These are phyloP conservation scores for Oplegnathus fasciatus DNA, from an alignment of 2,113 vertebrate genomes.

Conservation along the genomic window DNA sequence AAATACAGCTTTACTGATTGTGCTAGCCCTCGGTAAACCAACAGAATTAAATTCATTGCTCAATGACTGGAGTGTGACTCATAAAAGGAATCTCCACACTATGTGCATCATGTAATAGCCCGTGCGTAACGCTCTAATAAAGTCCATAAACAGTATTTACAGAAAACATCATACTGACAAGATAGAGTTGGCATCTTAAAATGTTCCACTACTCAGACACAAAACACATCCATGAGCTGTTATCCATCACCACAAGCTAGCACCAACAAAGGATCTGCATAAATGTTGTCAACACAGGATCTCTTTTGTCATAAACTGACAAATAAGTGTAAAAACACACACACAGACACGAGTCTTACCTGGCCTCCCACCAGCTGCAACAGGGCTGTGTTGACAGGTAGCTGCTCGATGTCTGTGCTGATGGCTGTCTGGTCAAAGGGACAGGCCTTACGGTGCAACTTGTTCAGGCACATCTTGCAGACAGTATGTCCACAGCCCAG, in stretches of 20 bases:
- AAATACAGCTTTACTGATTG: constrained; percentile 11
- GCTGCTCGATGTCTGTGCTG: constrained; percentile 97
- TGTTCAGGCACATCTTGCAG: constrained; percentile 99
- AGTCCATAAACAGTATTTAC: constrained; percentile 7
- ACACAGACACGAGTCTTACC: constrained; percentile 80
- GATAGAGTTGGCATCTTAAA: neutral
- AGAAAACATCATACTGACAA: neutral
- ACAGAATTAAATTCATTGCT: constrained; percentile 46
- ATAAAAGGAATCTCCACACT: constrained; percentile 47
- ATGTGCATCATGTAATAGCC: constrained; percentile 20
- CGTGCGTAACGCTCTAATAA: neutral
- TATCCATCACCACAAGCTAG: neutral
- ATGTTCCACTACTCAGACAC: neutral
- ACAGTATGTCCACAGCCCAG: constrained; percentile 98
- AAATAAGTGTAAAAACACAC: neutral
- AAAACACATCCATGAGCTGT: neutral
- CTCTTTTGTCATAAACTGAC: neutral
- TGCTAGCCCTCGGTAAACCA: constrained; percentile 24
- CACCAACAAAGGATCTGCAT: neutral
- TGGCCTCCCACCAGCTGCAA: constrained; percentile 96
- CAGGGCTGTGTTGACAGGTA: constrained; percentile 96
- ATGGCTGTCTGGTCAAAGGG: constrained; percentile 99
- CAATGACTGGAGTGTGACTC: constrained; percentile 42
- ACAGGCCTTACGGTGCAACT: constrained; percentile 98
- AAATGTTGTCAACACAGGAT: neutral